phyloP scores from a whole-genome alignment of 2,888 invertebrate genomes.

The Amblyjoppa proteus region DNA sequence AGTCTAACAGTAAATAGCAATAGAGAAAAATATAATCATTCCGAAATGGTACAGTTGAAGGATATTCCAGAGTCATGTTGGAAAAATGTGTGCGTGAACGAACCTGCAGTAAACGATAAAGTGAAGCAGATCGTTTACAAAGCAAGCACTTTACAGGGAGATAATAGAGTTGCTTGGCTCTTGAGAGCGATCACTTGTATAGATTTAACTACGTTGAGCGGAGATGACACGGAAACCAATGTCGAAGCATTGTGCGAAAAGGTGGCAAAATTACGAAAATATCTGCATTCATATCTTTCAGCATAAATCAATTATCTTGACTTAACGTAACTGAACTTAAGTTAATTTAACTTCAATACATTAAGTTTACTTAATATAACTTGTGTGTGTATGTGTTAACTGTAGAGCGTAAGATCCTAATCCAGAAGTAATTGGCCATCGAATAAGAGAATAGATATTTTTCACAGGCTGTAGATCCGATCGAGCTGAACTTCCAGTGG shows the following conservation, averaged over 20 bases:
- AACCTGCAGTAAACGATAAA: constrained; percentile 72
- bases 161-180: constrained; percentile 91
- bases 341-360: too few relatives aligned
- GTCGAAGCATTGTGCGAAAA: constrained; percentile 93
- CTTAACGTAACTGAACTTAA: background rate
- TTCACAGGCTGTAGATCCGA: constrained; percentile 87
- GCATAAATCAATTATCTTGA: background rate
- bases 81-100: constrained; percentile 70
- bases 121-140: constrained; percentile 73
- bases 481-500: constrained; percentile 81
- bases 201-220: constrained; percentile 96
- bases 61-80: constrained; percentile 42
- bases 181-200: constrained; percentile 93
- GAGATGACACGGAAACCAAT: constrained; percentile 92
- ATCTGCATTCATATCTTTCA: too few relatives aligned
- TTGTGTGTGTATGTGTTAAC: too few relatives aligned
- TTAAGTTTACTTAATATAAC: too few relatives aligned
- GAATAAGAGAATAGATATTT: constrained; percentile 48
- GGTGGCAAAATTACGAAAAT: constrained; percentile 85
- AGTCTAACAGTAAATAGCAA: background rate
- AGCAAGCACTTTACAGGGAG: constrained; percentile 75
- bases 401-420: too few relatives aligned
- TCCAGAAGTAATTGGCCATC: too few relatives aligned
- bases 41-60: constrained; percentile 35
- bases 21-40: background rate